Evolutionary conservation across 2,888 invertebrate genomes (phyloP).

Genomic region (Gymnoscelis rufifasciata): DNA sequence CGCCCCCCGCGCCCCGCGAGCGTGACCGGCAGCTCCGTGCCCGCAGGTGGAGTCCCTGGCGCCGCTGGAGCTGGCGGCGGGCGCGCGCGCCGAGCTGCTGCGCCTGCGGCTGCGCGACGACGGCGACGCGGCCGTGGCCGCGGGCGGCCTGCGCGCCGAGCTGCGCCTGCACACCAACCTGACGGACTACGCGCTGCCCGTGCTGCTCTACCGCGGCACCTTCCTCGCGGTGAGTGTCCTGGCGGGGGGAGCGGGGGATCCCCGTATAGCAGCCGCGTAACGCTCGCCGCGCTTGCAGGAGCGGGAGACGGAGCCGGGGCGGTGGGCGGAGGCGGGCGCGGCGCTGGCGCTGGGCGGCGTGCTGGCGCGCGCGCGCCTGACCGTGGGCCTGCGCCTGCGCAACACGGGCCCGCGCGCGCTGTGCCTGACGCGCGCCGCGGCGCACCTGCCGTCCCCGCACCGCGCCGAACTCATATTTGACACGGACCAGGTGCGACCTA

Average conservation of each 20-base stretch:
- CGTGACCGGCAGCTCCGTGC: too few relatives aligned
- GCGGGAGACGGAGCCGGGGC: slow-evolving; percentile 55
- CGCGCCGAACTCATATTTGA: slow-evolving; percentile 19
- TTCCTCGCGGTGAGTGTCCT: slow-evolving; percentile 48
- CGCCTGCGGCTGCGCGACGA: slow-evolving; percentile 25
- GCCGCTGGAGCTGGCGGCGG: slow-evolving; percentile 35
- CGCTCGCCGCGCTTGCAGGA: slow-evolving; percentile 34
- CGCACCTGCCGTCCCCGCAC: slow-evolving; percentile 26
- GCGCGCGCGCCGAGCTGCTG: slow-evolving; percentile 26
- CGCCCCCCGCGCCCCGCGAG: too few relatives aligned
- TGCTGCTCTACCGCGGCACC: slow-evolving; percentile 65
- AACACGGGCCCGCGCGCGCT: slow-evolving; percentile 50
- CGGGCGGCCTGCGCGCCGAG: slow-evolving; percentile 37
- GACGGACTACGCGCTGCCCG: slow-evolving; percentile 61
- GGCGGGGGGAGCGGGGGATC: too few relatives aligned
- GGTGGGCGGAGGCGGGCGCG: slow-evolving; percentile 36
- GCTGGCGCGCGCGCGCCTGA: slow-evolving; percentile 74
- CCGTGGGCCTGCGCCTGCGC: slow-evolving; percentile 76
- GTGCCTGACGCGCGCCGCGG: slow-evolving; percentile 44
- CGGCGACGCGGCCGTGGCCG: slow-evolving; percentile 18
- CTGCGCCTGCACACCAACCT: slow-evolving; percentile 66
- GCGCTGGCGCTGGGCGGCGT: slow-evolving; percentile 82
- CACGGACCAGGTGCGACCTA: too few relatives aligned
- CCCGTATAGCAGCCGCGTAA: too few relatives aligned
- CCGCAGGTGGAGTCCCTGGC: slow-evolving; percentile 37